Evolutionary conservation across 2,888 invertebrate genomes (phyloP), one percentile per base, ranked within the genome.

Genomic region (Arge pagana): DNA sequence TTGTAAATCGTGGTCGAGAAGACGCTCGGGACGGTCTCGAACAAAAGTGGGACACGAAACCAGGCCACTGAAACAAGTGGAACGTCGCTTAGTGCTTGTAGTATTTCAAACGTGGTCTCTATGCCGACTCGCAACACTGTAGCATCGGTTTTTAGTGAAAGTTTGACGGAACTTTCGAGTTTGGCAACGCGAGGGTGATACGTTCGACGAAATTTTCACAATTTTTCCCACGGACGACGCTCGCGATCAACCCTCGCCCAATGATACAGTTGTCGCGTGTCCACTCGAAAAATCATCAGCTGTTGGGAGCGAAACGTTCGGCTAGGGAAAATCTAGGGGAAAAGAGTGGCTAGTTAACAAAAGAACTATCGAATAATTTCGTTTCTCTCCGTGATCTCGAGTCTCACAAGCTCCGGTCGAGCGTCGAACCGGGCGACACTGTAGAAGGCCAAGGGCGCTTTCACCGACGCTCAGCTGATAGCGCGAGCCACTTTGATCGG

Each of bases 61-160:
- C 75, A 74, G 76, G 76, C 69, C 75, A 74, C 66, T 70, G 75
- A 74, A 72, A 76, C 74, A 76, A 76, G 76, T 76, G 67, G 76
- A 72, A 76, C 76, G 67, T 60, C 67, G 68, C 66, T 70, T 64
- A 69, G 65, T 68, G 64, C 64, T 65, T 64, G 33, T 50, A 42
- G 50, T 50, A 50, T 42, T 43, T 41, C 31, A 50, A 33, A 43
- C 41, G 35, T 43, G 35, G 50, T 50, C 50, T 50, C 42, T 41
- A 41, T 30, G 19, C 39, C 23, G 28, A 30, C 18, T 21, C 19
- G 35, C 23, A n/a, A 21, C 31, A 21, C 43, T n/a, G 36, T 36
- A 16, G 23, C 31, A 26, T 66, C 62, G 57, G 61, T 66, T 64
- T 64, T 70, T 67, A 72, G 72, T 71, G 72, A 72, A 72, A 72